A percentile compares a stretch with the other conserved stretches of the same genome.
Conservation (phyloP, 2,888 invertebrate species). For the Helicoverpa assulta region DNA sequence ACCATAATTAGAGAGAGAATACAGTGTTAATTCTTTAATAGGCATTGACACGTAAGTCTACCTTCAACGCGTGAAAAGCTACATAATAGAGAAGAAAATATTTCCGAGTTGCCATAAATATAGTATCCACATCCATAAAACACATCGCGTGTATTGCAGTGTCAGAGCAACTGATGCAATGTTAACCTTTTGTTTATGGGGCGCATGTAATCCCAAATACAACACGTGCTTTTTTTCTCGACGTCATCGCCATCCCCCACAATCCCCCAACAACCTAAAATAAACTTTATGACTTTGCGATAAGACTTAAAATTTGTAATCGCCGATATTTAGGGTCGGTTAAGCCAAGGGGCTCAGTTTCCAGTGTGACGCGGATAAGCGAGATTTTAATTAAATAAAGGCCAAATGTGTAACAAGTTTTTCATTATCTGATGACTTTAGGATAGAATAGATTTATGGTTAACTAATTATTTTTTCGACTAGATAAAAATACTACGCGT, state of each 20-base stretch:
- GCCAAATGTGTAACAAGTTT: slow-evolving; percentile 72
- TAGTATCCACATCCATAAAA: slow-evolving; percentile 16
- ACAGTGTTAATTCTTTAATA: too few relatives aligned
- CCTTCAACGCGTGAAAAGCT: not conserved
- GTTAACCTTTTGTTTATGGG: slow-evolving; percentile 87
- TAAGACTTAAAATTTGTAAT: slow-evolving; percentile 65
- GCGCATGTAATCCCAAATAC: slow-evolving; percentile 88
- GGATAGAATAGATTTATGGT: slow-evolving; percentile 24
- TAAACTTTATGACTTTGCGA: slow-evolving; percentile 60
- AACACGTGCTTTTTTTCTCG: slow-evolving; percentile 90
- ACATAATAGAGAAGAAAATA: not conserved
- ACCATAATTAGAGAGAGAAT: too few relatives aligned
- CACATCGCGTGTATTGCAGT: slow-evolving; percentile 43
- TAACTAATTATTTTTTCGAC: not conserved
- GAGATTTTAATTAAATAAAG: slow-evolving; percentile 86
- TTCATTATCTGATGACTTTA: slow-evolving; percentile 57
- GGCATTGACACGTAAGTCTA: too few relatives aligned
- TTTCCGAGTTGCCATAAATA: slow-evolving; percentile 7
- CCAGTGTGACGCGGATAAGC: slow-evolving; percentile 85
- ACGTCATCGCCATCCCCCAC: slow-evolving; percentile 72
- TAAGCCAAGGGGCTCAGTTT: slow-evolving; percentile 84
- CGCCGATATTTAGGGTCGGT: slow-evolving; percentile 69
- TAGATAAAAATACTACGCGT: not conserved
- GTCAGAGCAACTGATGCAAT: slow-evolving; percentile 73
- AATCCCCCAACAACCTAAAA: slow-evolving; percentile 52